Evolutionary conservation across 2,113 vertebrate species (phyloP).

Genomic region (Eclectus roratus): DNA sequence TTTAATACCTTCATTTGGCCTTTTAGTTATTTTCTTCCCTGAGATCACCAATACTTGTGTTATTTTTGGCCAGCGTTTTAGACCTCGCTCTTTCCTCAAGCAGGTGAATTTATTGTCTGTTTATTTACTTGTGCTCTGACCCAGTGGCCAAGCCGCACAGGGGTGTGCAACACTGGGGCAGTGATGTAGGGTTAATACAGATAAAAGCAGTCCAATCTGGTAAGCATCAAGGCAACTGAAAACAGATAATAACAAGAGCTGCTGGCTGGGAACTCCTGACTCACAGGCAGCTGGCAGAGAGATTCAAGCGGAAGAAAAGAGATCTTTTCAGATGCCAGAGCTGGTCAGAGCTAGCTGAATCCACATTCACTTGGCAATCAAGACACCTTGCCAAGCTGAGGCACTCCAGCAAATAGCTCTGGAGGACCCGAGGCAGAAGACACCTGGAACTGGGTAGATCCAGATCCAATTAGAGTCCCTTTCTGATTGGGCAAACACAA

Average conservation of each 20-base stretch:
- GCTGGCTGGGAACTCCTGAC: slow-evolving; percentile 50
- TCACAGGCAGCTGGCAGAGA: slow-evolving; percentile 45
- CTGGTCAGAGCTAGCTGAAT: slow-evolving; percentile 53
- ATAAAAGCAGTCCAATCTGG: slow-evolving; percentile 37
- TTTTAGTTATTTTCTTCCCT: slow-evolving; percentile 36
- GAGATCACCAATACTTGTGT: background rate
- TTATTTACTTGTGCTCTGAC: background rate
- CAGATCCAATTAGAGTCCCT: background rate
- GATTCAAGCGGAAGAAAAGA: slow-evolving; percentile 42
- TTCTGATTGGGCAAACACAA: background rate
- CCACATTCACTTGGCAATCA: background rate
- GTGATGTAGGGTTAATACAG: background rate
- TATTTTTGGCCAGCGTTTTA: slow-evolving; percentile 29
- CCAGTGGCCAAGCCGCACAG: background rate
- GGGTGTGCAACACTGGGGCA: background rate
- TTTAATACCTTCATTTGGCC: slow-evolving; percentile 1
- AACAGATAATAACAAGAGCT: slow-evolving; percentile 48
- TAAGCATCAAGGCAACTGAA: slow-evolving; percentile 45
- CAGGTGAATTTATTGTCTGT: background rate
- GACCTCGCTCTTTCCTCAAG: background rate
- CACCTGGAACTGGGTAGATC: slow-evolving; percentile 13
- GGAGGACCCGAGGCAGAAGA: background rate
- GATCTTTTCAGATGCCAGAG: slow-evolving; percentile 47
- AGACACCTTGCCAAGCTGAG: background rate
- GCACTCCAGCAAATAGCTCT: background rate